Evolutionary conservation across 2,888 invertebrate genomes (phyloP), one percentile per base, ranked within the genome.

Genomic region (Thyatira batis): DNA sequence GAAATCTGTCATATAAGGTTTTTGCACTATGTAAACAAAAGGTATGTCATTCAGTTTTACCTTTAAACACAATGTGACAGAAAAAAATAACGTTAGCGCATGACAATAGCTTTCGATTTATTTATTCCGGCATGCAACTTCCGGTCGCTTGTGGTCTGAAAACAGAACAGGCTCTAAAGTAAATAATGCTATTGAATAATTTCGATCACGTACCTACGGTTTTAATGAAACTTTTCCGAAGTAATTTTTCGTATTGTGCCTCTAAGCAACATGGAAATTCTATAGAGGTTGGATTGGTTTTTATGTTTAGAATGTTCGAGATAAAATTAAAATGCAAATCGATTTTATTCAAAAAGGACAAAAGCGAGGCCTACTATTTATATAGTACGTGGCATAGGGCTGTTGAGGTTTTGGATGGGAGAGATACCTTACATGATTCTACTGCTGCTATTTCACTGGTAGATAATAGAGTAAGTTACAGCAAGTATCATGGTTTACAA

Each of bases 181-280:
- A 20, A 21, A 27, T 9, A 27, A 48, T 27, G 3, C 11, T 25
- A 45, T 60, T 67, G 61, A 65, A 67, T 65, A 61, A 63, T 62
- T 53, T 27, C 46, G 23, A 45, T 48, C 70, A 63, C 65, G 67
- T 44, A 63, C 65, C 65, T 44, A 55, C 51, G 20, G 50, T 50
- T 59, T 63, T 58, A 53, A 54, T 61, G 39, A 55, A 70, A 65
- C 57, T 57, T 70, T 57, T 54, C 44, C 5, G 8, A 48, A 48
- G 48, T 48, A 27, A 17, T 27, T 21, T 27, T 20, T 25, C 20
- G 13, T 13, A n/a, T 48, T 48, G 48, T 17, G 28, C 10, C 48
- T 20, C 9, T 25, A 27, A 27, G 13, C 10, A 20, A 20, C 48
- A 48, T 39, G 39, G 6, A 39, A n/a, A 33, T 33, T 33, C 5